Evolutionary conservation across 2,888 invertebrate species (phyloP).

Genomic region (Danaus chrysippus): DNA sequence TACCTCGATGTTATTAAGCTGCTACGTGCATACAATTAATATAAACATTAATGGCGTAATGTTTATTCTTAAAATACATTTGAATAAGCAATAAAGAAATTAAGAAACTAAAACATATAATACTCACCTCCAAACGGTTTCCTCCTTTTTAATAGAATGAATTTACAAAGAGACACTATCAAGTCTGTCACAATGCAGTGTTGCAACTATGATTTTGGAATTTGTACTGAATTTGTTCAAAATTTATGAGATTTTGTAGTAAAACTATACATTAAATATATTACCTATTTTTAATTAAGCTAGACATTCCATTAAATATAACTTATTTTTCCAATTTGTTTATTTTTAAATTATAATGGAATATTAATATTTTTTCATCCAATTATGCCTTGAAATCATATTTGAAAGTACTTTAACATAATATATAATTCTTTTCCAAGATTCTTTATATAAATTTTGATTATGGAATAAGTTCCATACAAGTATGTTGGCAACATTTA

Average conservation of each 20-base stretch:
- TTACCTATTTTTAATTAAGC: too few relatives aligned
- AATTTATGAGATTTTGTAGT: neutral
- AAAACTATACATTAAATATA: too few relatives aligned
- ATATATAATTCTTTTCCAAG: constrained; percentile 29
- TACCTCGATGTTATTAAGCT: neutral
- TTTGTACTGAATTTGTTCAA: constrained; percentile 1
- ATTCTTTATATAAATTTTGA: too few relatives aligned
- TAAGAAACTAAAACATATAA: constrained; percentile 41
- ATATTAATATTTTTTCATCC: too few relatives aligned
- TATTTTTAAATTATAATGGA: too few relatives aligned
- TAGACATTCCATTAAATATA: too few relatives aligned
- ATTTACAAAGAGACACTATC: constrained; percentile 41
- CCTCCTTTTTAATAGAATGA: constrained; percentile 60
- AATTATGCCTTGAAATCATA: too few relatives aligned
- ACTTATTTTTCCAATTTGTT: too few relatives aligned
- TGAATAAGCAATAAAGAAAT: constrained; percentile 18
- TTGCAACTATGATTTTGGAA: constrained; percentile 15
- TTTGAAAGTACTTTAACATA: too few relatives aligned
- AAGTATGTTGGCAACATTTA: too few relatives aligned
- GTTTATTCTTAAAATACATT: neutral
- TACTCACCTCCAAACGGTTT: constrained; percentile 62
- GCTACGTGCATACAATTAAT: neutral
- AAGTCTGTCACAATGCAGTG: constrained; percentile 21
- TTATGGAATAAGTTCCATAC: too few relatives aligned
- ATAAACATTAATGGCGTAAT: neutral